phyloP scores from a whole-genome alignment of 2,888 invertebrate genomes.

The Tenthredo livida region DNA sequence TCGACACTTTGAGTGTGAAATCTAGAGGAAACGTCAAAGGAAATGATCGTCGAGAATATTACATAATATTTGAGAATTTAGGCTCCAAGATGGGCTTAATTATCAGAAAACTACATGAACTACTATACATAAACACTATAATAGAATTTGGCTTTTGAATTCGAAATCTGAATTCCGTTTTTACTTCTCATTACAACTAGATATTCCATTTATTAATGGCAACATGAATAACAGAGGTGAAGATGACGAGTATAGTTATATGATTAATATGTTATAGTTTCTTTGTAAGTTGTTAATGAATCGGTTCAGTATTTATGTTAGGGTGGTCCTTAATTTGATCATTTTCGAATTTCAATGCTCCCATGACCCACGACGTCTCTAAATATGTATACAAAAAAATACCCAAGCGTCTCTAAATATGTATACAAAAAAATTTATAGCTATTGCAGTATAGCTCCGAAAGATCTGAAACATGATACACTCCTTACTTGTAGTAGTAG shows the following conservation, averaged over 20 bases:
- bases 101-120: background rate
- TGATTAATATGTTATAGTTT: background rate
- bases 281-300: slow-evolving; percentile 5
- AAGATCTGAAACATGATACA: too few species aligned
- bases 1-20: background rate
- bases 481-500: too few species aligned
- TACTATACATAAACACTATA: background rate
- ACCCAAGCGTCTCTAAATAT: too few species aligned
- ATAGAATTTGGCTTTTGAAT: background rate
- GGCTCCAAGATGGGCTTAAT: background rate
- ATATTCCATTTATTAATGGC: background rate
- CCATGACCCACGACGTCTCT: too few species aligned
- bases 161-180: background rate
- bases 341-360: too few species aligned
- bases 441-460: too few species aligned
- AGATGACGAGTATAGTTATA: background rate
- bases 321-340: too few species aligned
- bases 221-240: background rate
- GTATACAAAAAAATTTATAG: too few species aligned
- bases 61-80: background rate
- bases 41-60: background rate
- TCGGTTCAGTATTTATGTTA: background rate
- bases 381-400: too few species aligned
- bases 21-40: background rate
- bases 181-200: background rate